Evolutionary conservation across 2,888 invertebrate genomes (phyloP), one percentile per base, ranked within the genome.

Genomic region (Diabrotica balteata): DNA sequence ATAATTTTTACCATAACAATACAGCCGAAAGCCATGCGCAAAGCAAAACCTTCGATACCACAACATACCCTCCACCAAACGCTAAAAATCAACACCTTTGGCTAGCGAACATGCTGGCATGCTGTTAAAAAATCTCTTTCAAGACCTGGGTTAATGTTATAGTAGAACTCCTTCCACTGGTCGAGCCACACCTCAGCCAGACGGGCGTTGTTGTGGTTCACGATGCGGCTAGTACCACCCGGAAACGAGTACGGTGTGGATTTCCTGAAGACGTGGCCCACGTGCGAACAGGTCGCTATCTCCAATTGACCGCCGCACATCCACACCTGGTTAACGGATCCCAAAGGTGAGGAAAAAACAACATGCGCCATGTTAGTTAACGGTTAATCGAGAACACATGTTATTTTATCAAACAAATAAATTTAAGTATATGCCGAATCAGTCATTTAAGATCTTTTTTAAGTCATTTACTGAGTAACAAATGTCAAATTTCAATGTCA

Each of bases 101-200:
- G 10, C 42, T 6, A 57, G 45, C 17, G 47, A 32, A 50, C 64
- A 54, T 63, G 61, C 61, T 44, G 7, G 44, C 69, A 69, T 66
- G 69, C 66, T 69, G 69, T 69, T 69, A 67, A 60, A 58, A 55
- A 57, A 49, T 58, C 17, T 63, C 57, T 66, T 60, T 57, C 63
- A 59, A 67, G 67, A 96, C 96, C 96, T 93, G 96, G 96, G 89
- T 96, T 96, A 89, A 97, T 95, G 88, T 94, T 95, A 93, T 95
- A 97, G 93, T 96, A 97, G 92, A 97, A 97, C 85, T 94, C 93
- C 90, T 96, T 96, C 94, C 98, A 98, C 83, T 97, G 96, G 88
- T 98, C 98, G 87, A 99, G 92, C 98, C 98, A 99, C 80, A 98
- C 98, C 86, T 97, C 96, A 76, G 97, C 98, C 81, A 98, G 93